Evolutionary conservation across 2,797 vertebrate species (phyloP).

Genomic region (Erpetoichthys calabaricus): DNA sequence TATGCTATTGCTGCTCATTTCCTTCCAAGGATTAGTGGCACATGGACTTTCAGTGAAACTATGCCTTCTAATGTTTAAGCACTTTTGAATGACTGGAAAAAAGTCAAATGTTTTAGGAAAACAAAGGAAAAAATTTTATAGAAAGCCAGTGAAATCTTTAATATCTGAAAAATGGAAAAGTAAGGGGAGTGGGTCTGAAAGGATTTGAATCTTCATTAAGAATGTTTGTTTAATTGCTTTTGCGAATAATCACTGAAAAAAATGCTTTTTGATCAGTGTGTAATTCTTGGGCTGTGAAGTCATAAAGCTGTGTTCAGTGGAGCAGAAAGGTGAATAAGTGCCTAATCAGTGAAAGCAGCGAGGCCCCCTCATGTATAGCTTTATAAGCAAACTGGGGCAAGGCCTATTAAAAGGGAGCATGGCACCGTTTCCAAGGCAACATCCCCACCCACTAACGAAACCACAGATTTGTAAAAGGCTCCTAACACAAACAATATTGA

Average conservation of each 20-base stretch:
- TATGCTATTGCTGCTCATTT: too few species aligned
- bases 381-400: conserved; percentile 23
- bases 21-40: too few species aligned
- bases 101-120: too few species aligned
- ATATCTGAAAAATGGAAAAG: conserved; percentile 2
- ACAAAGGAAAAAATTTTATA: too few species aligned
- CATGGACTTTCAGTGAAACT: too few species aligned
- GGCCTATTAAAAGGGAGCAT: conserved; percentile 9
- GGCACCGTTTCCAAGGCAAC: conserved; percentile 21
- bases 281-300: conserved; percentile 34
- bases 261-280: conserved; percentile 19
- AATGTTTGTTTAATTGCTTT: conserved; percentile 26
- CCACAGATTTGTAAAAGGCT: conserved; percentile 26
- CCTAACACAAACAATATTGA: conserved; percentile 24
- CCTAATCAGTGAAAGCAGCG: conserved; percentile 26
- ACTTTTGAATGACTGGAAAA: too few species aligned
- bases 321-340: conserved; percentile 35
- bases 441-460: conserved; percentile 18
- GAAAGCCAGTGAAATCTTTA: not conserved
- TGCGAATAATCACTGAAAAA: conserved; percentile 21
- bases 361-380: conserved; percentile 18
- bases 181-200: conserved; percentile 8
- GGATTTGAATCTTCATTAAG: conserved; percentile 14
- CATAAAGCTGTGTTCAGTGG: conserved; percentile 28
- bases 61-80: too few species aligned